These are phyloP conservation scores for Teleiodes luculella DNA, from an alignment of 2,888 invertebrate species.

Conservation along the genomic window DNA sequence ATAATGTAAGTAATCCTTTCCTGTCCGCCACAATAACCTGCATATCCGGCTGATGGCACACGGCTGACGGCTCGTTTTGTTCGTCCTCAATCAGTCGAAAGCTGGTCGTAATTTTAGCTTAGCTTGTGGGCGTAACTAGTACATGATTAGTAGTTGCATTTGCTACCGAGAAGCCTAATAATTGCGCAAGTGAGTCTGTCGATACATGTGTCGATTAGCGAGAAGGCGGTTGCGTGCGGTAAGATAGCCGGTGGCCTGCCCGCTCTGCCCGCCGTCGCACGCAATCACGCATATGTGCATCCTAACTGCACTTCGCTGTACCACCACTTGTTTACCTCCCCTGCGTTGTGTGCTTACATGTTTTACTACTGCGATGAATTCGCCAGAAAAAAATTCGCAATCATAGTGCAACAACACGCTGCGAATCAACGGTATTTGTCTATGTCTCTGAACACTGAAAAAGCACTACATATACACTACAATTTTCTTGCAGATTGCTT, in stretches of 20 bases:
- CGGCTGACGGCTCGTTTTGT: constrained; percentile 3
- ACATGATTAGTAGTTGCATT: constrained; percentile 37
- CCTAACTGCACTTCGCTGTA: constrained; percentile 26
- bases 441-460: background rate
- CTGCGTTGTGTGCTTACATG: background rate
- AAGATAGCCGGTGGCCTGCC: constrained; percentile 47
- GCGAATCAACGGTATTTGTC: no score
- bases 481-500: constrained; percentile 1
- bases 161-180: constrained; percentile 64
- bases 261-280: constrained; percentile 37
- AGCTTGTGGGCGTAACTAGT: constrained; percentile 16
- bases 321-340: background rate
- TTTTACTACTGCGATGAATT: background rate
- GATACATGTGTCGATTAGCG: constrained; percentile 64
- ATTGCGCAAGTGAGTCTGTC: constrained; percentile 56
- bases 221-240: constrained; percentile 64
- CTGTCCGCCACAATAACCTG: background rate
- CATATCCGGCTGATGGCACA: constrained; percentile 2
- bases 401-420: no score
- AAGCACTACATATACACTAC: background rate
- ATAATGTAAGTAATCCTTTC: background rate
- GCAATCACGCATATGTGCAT: constrained; percentile 53
- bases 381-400: background rate
- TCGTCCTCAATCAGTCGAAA: constrained; percentile 5
- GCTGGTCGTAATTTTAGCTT: background rate